Evolutionary conservation across 1,140 invertebrate genomes (phyloP).

Genomic region (Anoplophora glabripennis): DNA sequence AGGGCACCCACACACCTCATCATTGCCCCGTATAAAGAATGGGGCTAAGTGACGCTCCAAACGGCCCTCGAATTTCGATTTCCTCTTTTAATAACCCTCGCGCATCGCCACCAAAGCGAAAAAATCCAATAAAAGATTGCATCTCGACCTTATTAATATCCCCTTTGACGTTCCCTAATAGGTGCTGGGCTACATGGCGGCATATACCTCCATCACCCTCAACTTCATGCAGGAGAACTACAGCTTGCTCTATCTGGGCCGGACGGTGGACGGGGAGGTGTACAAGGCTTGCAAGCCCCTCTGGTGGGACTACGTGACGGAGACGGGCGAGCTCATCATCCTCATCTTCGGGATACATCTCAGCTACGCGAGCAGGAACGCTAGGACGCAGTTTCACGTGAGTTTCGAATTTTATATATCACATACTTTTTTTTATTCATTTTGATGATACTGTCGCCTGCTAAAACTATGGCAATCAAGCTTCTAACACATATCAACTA

Average conservation of each 20-base stretch:
- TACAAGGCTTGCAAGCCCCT: slow-evolving; percentile 70
- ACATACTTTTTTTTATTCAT: not conserved
- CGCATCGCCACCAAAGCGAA: no score
- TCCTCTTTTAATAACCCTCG: no score
- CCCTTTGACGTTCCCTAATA: not conserved
- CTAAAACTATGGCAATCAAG: no score
- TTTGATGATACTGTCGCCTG: no score
- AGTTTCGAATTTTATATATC: slow-evolving; percentile 22
- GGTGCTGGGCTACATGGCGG: slow-evolving; percentile 77
- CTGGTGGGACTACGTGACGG: slow-evolving; percentile 88
- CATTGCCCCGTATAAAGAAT: no score
- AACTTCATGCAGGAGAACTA: slow-evolving; percentile 57
- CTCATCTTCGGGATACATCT: slow-evolving; percentile 79
- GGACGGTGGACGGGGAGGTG: slow-evolving; percentile 52
- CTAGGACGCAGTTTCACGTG: slow-evolving; percentile 75
- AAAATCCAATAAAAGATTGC: no score
- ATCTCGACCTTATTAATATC: no score
- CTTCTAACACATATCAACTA: no score
- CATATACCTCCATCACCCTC: slow-evolving; percentile 73
- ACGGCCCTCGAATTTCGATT: no score
- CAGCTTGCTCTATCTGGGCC: slow-evolving; percentile 51
- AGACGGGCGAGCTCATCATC: slow-evolving; percentile 79
- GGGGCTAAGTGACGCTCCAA: no score
- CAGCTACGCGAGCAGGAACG: slow-evolving; percentile 76
- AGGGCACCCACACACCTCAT: no score